Conservation (phyloP, 2,113 vertebrate genomes). For the Chaetodon auriga region DNA sequence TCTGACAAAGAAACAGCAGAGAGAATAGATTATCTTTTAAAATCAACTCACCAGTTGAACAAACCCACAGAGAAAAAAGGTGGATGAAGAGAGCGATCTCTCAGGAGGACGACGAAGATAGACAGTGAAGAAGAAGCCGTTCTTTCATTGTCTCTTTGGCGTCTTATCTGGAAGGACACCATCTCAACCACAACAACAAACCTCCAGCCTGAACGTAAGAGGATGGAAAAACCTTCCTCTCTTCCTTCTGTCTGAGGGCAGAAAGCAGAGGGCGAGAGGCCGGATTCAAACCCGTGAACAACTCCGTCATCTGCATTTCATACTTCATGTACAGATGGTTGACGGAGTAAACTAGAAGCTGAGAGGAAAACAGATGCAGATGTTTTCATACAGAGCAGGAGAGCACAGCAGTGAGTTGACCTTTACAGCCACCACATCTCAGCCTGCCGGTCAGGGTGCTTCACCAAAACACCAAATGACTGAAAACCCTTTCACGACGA, state of each 20-base stretch:
- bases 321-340: neutral
- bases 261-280: neutral
- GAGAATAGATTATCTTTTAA: no score
- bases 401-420: no score
- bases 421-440: no score
- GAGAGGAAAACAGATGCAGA: neutral
- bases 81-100: neutral
- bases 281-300: neutral
- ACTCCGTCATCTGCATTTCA: neutral
- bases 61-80: conserved; percentile 29
- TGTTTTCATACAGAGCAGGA: neutral
- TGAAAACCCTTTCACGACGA: no score
- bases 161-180: conserved; percentile 71
- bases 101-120: neutral
- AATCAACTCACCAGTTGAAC: conserved; percentile 64
- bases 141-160: conserved; percentile 26
- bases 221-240: no score
- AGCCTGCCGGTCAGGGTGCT: no score
- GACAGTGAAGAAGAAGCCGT: conserved; percentile 16
- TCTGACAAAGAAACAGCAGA: neutral
- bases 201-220: conserved; percentile 7
- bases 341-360: neutral
- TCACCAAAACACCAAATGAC: no score
- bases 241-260: no score
- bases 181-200: conserved; percentile 65